Conservation (phyloP, 2,888 invertebrate species). For the Nomada ferruginata region DNA sequence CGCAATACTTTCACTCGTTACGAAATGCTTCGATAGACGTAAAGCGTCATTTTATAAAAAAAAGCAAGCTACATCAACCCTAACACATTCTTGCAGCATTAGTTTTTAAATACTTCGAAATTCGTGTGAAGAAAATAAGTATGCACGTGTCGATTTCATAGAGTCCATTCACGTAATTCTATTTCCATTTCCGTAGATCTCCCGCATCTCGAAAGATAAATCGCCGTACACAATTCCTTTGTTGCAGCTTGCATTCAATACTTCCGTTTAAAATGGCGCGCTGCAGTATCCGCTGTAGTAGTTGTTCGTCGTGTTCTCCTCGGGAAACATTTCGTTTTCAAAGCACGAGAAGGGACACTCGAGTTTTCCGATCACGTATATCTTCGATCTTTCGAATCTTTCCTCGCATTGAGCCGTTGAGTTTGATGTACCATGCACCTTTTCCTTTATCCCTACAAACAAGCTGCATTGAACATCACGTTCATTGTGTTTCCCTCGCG, state of each 20-base stretch:
- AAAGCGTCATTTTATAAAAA: too few species aligned
- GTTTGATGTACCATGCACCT: constrained; percentile 11
- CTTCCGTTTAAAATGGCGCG: constrained; percentile 39
- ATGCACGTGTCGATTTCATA: neutral
- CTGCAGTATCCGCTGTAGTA: neutral
- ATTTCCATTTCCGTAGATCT: neutral
- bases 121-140: too few species aligned
- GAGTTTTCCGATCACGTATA: constrained; percentile 70
- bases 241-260: constrained; percentile 19
- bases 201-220: constrained; percentile 16
- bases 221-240: constrained; percentile 18
- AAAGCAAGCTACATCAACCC: too few species aligned
- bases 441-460: constrained; percentile 34
- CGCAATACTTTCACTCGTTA: too few species aligned
- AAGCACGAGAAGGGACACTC: constrained; percentile 62
- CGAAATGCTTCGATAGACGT: too few species aligned
- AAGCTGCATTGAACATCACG: constrained; percentile 22
- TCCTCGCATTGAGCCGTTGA: constrained; percentile 11
- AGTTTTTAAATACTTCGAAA: too few species aligned
- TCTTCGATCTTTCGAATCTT: constrained; percentile 59
- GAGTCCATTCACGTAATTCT: constrained; percentile 8
- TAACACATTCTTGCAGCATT: too few species aligned
- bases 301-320: neutral
- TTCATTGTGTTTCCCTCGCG: constrained; percentile 31
- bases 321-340: constrained; percentile 49